A percentile compares a stretch with the other conserved stretches of the same genome.
These are phyloP conservation scores for Rhogogaster chlorosoma DNA, from an alignment of 2,888 invertebrate genomes.

Conservation along the genomic window DNA sequence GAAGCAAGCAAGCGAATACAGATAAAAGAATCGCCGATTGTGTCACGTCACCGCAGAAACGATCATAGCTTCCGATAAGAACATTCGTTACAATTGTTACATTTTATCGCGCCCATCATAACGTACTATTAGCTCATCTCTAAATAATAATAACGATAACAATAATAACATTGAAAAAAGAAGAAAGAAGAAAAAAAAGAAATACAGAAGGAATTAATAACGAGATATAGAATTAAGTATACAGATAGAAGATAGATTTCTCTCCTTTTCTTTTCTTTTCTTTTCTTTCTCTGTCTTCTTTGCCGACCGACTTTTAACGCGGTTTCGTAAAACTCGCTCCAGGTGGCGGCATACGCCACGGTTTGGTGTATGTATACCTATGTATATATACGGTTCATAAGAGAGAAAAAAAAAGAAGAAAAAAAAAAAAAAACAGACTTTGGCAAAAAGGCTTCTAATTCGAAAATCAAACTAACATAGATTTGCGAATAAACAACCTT, in stretches of 20 bases:
- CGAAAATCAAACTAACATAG: not conserved
- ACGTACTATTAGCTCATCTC: not conserved
- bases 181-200: not conserved
- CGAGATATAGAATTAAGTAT: too few species aligned
- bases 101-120: not conserved
- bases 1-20: too few species aligned
- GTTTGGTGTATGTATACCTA: too few species aligned
- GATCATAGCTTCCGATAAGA: not conserved
- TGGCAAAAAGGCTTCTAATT: not conserved
- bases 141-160: not conserved
- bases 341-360: not conserved
- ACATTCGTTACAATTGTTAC: not conserved
- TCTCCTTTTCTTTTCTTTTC: not conserved
- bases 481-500: not conserved
- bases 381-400: too few species aligned
- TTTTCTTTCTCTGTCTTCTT: not conserved
- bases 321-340: not conserved
- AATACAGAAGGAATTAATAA: not conserved
- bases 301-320: not conserved
- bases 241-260: not conserved
- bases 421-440: not conserved
- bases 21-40: not conserved
- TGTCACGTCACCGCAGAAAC: not conserved
- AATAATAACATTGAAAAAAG: not conserved
- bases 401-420: not conserved